Percentiles rank a stretch among this genome's conserved stretches.
phyloP scores from a whole-genome alignment of 1,140 invertebrate genomes.

The Calephelis virginiensis region DNA sequence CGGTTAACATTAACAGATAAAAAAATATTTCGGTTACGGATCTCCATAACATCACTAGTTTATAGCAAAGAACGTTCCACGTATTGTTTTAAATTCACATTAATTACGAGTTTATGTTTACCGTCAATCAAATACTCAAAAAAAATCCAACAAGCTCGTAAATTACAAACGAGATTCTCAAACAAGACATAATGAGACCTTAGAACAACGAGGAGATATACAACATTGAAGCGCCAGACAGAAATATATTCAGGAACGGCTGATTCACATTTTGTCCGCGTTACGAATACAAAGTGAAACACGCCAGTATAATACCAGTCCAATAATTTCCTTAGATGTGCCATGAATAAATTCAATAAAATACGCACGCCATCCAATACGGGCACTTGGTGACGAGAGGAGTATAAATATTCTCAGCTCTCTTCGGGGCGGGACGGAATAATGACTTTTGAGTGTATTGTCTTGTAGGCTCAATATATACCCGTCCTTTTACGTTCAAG shows the following conservation, averaged over 20 bases:
- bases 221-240: constrained; percentile 7
- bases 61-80: no score
- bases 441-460: constrained; percentile 28
- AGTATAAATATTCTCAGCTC: constrained; percentile 33
- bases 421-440: constrained; percentile 23
- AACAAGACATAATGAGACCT: background rate
- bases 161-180: background rate
- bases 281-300: constrained; percentile 16
- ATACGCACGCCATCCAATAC: constrained; percentile 26
- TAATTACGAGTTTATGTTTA: no score
- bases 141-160: no score
- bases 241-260: constrained; percentile 14
- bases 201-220: constrained; percentile 9
- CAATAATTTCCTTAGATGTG: constrained; percentile 35
- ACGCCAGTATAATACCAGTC: constrained; percentile 16
- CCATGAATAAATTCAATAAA: constrained; percentile 37
- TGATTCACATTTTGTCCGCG: constrained; percentile 15
- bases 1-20: no score
- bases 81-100: no score
- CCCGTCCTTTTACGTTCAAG: background rate
- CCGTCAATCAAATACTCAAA: no score
- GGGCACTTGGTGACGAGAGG: constrained; percentile 29
- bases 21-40: no score
- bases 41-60: no score
- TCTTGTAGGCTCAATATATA: constrained; percentile 21